Evolutionary conservation across 2,888 invertebrate species (phyloP).

Genomic region (Lasioglossum morio): DNA sequence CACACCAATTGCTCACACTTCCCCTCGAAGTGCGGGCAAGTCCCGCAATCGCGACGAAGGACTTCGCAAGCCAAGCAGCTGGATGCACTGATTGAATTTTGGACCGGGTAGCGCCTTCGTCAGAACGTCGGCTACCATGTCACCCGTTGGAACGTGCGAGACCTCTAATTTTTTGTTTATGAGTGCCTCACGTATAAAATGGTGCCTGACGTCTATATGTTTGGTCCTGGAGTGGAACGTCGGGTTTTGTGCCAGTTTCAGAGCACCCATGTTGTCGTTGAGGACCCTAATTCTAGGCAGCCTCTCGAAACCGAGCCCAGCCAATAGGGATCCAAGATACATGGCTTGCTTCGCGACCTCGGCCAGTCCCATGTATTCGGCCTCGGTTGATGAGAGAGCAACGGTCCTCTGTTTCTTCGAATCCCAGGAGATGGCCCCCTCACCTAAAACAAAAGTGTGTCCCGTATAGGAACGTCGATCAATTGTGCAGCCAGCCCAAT

Average conservation of each 20-base stretch:
- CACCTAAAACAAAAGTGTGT: background rate
- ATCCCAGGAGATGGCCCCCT: background rate
- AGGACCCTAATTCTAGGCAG: background rate
- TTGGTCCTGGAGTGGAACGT: background rate
- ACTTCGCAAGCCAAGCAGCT: background rate
- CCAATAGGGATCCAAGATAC: background rate
- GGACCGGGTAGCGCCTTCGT: background rate
- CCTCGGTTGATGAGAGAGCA: background rate
- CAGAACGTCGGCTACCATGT: background rate
- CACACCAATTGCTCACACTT: background rate
- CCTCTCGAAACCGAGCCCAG: background rate
- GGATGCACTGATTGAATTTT: background rate
- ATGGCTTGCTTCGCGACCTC: background rate
- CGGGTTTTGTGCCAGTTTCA: background rate
- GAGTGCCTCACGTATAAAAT: background rate
- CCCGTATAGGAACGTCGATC: background rate
- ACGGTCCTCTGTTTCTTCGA: background rate
- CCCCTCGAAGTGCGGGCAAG: background rate
- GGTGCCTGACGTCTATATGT: background rate
- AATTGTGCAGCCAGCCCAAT: background rate
- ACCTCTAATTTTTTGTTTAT: background rate
- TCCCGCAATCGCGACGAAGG: rapidly evolving
- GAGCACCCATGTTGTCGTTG: background rate
- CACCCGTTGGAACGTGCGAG: background rate
- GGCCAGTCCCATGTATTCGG: background rate